Evolutionary conservation across 2,888 invertebrate species (phyloP).

Genomic region (Tromatobia lineatoria): DNA sequence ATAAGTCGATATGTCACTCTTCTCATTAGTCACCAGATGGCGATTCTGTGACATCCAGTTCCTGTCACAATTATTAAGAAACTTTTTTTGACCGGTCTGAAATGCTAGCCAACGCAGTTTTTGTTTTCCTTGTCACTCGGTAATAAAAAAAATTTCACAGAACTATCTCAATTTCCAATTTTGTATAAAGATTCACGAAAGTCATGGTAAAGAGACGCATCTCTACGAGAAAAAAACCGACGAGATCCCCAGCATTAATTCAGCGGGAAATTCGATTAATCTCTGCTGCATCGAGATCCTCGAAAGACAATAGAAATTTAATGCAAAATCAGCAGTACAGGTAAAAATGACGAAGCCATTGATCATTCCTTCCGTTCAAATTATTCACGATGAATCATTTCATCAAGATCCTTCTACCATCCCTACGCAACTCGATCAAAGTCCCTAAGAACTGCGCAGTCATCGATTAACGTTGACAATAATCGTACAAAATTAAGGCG

Average conservation of each 20-base stretch:
- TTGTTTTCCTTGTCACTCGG: conserved; percentile 10
- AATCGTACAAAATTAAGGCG: conserved; percentile 50
- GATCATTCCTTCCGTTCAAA: not conserved
- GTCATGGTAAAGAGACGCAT: conserved; percentile 53
- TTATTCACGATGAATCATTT: not conserved
- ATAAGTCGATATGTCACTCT: not conserved
- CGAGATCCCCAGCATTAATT: not conserved
- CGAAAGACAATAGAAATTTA: conserved; percentile 23
- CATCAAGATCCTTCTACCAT: conserved; percentile 63
- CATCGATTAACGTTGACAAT: conserved; percentile 50
- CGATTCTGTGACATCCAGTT: not conserved
- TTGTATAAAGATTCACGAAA: not conserved
- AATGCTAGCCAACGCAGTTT: not conserved
- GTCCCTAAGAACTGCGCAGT: conserved; percentile 49
- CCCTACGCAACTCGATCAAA: conserved; percentile 75
- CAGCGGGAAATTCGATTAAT: conserved; percentile 28
- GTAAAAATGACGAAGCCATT: conserved; percentile 31
- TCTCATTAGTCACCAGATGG: not conserved
- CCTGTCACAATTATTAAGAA: not conserved
- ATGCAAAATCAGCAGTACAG: conserved; percentile 29
- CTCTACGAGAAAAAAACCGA: conserved; percentile 27
- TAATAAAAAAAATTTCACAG: conserved; percentile 45
- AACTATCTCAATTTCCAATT: not conserved
- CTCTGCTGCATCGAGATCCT: conserved; percentile 17
- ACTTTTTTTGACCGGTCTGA: conserved; percentile 8